These are phyloP conservation scores for Ptyas mucosa DNA, from an alignment of 2,113 vertebrate genomes.

Conservation along the genomic window DNA sequence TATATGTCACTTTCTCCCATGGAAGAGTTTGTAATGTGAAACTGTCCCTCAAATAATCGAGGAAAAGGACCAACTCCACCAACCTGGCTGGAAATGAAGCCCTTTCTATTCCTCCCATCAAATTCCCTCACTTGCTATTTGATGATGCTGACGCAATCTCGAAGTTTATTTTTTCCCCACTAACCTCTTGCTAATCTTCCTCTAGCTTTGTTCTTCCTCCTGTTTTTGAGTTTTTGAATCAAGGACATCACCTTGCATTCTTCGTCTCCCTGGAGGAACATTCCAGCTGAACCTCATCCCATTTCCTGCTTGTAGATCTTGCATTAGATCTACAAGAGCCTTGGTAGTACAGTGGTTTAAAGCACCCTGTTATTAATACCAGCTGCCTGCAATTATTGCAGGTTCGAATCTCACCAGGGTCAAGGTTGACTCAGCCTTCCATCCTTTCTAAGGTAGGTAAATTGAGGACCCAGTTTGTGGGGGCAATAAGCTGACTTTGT, in stretches of 20 bases:
- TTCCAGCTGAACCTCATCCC: not conserved
- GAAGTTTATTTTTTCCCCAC: not conserved
- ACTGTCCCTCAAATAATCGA: not conserved
- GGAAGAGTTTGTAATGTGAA: not conserved
- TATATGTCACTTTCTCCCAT: not conserved
- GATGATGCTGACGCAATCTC: not conserved
- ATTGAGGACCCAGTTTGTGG: too few species aligned
- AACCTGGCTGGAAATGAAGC: not conserved
- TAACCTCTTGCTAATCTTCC: not conserved
- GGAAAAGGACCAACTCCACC: not conserved
- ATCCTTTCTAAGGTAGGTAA: too few species aligned
- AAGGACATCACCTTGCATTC: not conserved
- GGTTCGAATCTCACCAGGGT: too few species aligned
- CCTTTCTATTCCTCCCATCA: not conserved
- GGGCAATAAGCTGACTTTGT: too few species aligned
- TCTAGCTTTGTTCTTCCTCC: not conserved
- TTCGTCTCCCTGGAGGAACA: not conserved
- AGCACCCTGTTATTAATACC: too few species aligned
- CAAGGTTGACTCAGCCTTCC: too few species aligned
- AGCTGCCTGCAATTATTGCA: too few species aligned
- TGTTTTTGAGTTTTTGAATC: not conserved
- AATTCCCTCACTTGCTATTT: not conserved
- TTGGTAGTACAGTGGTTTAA: too few species aligned
- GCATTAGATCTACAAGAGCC: too few species aligned
- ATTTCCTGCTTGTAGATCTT: not conserved